These are phyloP conservation scores for Archaeoteleia sp. DNA, from an alignment of 2,888 invertebrate genomes.

Conservation along the genomic window DNA sequence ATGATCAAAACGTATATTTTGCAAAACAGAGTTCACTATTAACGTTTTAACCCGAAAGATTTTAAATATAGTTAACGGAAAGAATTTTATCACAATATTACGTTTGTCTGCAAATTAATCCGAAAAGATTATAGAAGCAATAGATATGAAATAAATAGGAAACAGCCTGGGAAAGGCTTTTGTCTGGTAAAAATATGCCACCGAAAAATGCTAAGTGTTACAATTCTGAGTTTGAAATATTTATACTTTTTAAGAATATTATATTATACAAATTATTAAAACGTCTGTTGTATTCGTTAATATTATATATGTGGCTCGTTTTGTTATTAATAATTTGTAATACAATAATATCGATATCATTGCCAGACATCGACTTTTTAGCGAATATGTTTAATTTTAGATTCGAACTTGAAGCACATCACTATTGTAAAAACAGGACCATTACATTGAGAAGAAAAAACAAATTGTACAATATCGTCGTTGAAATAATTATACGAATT, in stretches of 20 bases:
- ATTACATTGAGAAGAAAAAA: not conserved
- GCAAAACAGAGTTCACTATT: constrained; percentile 2
- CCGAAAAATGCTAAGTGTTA: no score
- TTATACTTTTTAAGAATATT: no score
- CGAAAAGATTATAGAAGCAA: constrained; percentile 4
- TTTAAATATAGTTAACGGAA: constrained; percentile 3
- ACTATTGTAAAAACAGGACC: no score
- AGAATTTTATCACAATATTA: constrained; percentile 11
- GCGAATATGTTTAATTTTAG: constrained; percentile 23
- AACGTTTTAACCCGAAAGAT: constrained; percentile 2
- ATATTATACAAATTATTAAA: no score
- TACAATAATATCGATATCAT: constrained; percentile 6
- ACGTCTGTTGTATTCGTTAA: constrained; percentile 3
- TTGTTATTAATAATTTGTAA: constrained; percentile 10
- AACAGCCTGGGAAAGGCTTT: no score
- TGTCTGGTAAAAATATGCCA: no score
- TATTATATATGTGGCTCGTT: constrained; percentile 7
- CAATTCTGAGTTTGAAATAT: no score
- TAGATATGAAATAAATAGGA: constrained; percentile 5
- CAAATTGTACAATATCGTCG: not conserved
- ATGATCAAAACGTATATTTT: constrained; percentile 18
- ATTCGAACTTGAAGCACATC: no score
- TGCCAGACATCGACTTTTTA: constrained; percentile 14
- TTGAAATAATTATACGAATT: constrained; percentile 1
- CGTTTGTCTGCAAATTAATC: no score